phyloP scores from a whole-genome alignment of 1,140 invertebrate species.

The Trichonephila clavata region DNA sequence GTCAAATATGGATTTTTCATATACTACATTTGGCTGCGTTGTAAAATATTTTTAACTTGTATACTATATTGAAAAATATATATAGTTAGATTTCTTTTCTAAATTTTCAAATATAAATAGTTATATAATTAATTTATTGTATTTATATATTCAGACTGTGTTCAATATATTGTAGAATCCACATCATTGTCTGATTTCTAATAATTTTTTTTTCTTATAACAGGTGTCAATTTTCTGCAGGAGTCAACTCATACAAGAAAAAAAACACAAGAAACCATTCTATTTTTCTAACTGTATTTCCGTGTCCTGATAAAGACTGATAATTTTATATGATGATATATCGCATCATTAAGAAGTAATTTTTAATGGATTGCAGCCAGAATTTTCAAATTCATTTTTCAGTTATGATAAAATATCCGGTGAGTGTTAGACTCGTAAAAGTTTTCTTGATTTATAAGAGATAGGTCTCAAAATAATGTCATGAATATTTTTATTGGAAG shows the following conservation, averaged over 20 bases:
- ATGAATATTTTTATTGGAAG: no score
- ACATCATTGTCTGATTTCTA: not conserved
- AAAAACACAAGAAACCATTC: no score
- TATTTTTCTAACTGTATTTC: not conserved
- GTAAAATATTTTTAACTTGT: not conserved
- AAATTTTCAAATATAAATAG: not conserved
- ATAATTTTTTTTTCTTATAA: not conserved
- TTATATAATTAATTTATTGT: not conserved
- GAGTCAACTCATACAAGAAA: not conserved
- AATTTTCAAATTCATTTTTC: no score
- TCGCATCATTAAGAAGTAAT: no score
- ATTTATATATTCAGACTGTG: not conserved
- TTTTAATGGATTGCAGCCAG: no score
- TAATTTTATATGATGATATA: no score
- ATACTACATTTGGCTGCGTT: not conserved
- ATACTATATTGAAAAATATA: no score
- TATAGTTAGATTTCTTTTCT: not conserved
- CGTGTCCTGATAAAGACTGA: not conserved
- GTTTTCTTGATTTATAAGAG: no score
- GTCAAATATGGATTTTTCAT: no score
- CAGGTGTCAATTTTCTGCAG: not conserved
- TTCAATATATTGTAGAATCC: not conserved
- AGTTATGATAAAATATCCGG: no score
- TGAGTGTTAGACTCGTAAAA: no score
- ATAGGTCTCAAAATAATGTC: no score